These are phyloP conservation scores for Fulmarus glacialis DNA, from an alignment of 2,113 vertebrate species.

Conservation along the genomic window DNA sequence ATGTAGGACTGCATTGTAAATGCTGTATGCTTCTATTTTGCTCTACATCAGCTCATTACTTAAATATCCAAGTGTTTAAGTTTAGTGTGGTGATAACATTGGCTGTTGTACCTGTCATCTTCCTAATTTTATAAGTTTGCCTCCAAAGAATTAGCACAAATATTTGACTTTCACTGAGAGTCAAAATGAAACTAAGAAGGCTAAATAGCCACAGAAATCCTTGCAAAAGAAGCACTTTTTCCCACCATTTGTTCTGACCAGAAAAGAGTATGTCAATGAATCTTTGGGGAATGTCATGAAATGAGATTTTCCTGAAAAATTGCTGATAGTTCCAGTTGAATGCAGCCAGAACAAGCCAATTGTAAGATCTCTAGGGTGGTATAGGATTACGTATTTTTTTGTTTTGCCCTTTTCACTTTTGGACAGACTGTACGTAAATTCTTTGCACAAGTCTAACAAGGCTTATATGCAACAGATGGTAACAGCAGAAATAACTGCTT, in stretches of 20 bases:
- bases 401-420: slow-evolving; percentile 47
- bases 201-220: background rate
- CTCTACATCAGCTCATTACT: background rate
- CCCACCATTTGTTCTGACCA: background rate
- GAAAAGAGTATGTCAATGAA: background rate
- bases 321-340: slow-evolving; percentile 15
- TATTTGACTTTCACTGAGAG: background rate
- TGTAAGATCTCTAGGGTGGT: slow-evolving; percentile 4
- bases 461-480: slow-evolving; percentile 43
- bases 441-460: slow-evolving; percentile 6
- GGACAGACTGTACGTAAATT: slow-evolving; percentile 30
- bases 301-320: slow-evolving; percentile 9
- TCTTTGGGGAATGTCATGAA: slow-evolving; percentile 2
- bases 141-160: background rate
- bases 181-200: background rate
- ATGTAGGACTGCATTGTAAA: background rate
- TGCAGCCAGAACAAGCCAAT: background rate
- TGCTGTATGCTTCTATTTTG: background rate
- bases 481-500: slow-evolving; percentile 44
- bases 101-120: background rate
- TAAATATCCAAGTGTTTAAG: background rate
- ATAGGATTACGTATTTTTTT: background rate
- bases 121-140: background rate
- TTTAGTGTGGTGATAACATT: background rate
- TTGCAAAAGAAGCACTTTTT: background rate